Evolutionary conservation across 2,113 vertebrate species (phyloP).

Genomic region (Ammodytes marinus): DNA sequence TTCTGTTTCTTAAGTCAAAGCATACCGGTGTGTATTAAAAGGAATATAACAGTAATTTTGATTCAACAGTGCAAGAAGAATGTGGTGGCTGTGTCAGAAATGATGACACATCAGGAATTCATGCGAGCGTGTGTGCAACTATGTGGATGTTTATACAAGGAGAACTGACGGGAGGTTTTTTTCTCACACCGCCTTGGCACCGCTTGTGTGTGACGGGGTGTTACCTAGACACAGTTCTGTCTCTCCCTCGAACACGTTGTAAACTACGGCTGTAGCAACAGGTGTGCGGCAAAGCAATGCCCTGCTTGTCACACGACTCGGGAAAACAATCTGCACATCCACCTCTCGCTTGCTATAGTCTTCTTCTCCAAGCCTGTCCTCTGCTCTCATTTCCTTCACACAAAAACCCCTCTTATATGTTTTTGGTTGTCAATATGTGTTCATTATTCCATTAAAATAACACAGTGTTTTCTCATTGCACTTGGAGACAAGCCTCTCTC

Average conservation of each 20-base stretch:
- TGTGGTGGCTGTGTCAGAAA: slow-evolving; percentile 15
- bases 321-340: slow-evolving; percentile 11
- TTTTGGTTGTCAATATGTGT: not conserved
- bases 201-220: slow-evolving; percentile 3
- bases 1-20: not conserved
- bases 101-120: slow-evolving; percentile 50
- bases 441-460: slow-evolving; percentile 26
- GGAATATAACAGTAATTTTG: not conserved
- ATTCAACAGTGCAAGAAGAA: not conserved
- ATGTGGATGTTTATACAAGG: slow-evolving; percentile 66
- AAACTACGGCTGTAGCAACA: slow-evolving; percentile 45
- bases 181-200: slow-evolving; percentile 54
- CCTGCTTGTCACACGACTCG: slow-evolving; percentile 24
- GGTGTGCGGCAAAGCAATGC: slow-evolving; percentile 40
- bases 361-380: not conserved
- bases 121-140: slow-evolving; percentile 35
- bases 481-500: slow-evolving; percentile 14
- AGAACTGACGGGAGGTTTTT: slow-evolving; percentile 40
- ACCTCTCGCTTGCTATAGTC: not conserved
- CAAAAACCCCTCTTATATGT: not conserved
- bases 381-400: not conserved
- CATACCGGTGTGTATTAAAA: not conserved
- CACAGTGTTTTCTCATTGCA: slow-evolving; percentile 1
- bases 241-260: slow-evolving; percentile 4
- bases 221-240: slow-evolving; percentile 40